Conservation (phyloP, 2,113 vertebrate genomes). For the pig (Sus scrofa) region T2T-Sscrofa CM000812.6:231787501-231788000, state of each 20-base stretch:
- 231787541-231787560: neutral
- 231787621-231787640: neutral
- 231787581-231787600: neutral
- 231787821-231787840: neutral
- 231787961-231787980: neutral
- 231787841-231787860: neutral
- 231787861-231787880: too few relatives aligned
- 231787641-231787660: neutral
- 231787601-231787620: neutral
- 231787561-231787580: neutral
- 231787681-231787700: neutral
- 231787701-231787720: neutral
- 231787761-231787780: neutral
- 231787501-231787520: neutral
- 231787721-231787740: neutral
- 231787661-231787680: neutral
- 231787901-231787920: neutral
- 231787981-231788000: neutral
- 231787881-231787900: neutral
- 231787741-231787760: neutral
- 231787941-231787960: neutral
- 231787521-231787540: neutral
- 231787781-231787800: neutral
- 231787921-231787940: neutral
- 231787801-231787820: neutral